Percentiles rank a stretch among this genome's conserved stretches.
Conservation (phyloP, 2,113 vertebrate species). For the Fulica atra region DNA sequence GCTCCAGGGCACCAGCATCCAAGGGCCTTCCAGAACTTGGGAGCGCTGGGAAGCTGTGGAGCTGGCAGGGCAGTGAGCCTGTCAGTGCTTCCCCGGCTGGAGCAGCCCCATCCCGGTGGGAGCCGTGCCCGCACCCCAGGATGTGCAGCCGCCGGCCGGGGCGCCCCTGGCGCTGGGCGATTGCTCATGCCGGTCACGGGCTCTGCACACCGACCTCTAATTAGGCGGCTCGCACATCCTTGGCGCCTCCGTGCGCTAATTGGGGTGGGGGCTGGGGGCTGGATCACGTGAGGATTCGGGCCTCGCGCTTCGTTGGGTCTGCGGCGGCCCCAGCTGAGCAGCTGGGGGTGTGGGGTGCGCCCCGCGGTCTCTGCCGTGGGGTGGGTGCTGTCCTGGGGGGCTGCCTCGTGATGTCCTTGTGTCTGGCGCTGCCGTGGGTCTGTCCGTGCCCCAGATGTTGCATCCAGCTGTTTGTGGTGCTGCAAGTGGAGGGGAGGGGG, state of each 20-base stretch:
- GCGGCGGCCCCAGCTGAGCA: not conserved
- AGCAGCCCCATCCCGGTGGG: not conserved
- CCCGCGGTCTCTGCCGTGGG: accelerated
- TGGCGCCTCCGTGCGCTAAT: not conserved
- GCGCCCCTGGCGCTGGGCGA: not conserved
- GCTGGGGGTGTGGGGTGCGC: not conserved
- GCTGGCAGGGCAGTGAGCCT: not conserved
- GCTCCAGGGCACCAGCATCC: not conserved
- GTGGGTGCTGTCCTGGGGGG: not conserved
- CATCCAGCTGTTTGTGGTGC: not conserved
- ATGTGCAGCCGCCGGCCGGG: accelerated
- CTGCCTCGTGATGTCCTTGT: accelerated
- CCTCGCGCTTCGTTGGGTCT: not conserved
- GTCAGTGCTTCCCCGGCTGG: not conserved
- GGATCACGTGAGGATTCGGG: not conserved
- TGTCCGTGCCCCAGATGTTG: not conserved
- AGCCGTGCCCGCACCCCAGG: accelerated
- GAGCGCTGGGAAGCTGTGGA: not conserved
- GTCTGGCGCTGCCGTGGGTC: not conserved
- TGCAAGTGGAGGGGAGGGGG: no score
- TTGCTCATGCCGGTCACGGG: not conserved
- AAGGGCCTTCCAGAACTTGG: accelerated
- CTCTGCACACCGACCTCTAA: not conserved
- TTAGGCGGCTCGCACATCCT: not conserved
- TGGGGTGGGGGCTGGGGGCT: not conserved